Evolutionary conservation across 2,797 vertebrate genomes (phyloP), one percentile per base, ranked within the genome.

Genomic region (Phaenicophaeus curvirostris): DNA sequence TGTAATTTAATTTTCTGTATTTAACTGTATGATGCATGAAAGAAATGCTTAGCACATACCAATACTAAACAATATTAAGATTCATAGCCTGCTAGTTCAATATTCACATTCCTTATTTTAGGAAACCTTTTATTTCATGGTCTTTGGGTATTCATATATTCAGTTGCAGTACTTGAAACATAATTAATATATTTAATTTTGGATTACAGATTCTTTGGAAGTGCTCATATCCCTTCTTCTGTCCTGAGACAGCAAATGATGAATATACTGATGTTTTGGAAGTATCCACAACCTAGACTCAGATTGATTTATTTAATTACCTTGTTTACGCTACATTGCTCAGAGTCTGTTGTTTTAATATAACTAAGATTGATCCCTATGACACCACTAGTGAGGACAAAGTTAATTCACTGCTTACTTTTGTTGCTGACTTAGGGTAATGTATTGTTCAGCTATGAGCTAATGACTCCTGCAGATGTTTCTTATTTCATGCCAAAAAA

Each of bases 391-490:
- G 81, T 76, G 54, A 94, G 89, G 75, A 85, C 57, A 85, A 93
- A 96, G 54, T 63, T 72, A 71, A 95, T 75, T 76, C 84, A 88
- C 42, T 63, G 57, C 44, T 94, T 78, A 35, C 54, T 88, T 91
- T 83, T 42, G 84, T 62, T 94, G 76, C 66, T 91, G 63, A 59
- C 71, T 90, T 94, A 95, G 86, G 87, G 80, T 89, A 93, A 92
- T 73, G 37, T 37, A 62, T 51, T 81, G 81, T 78, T 95, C 77
- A 94, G 53, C 33, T 68, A 57, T 19, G 35, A 96, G 61, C 73
- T 96, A 94, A 95, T 96, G 90, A 96, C 68, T 96, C 42, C 69
- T 96, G 75, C 85, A 91, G 87, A 97, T 89, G 89, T 91, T 96
- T 95, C 93, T 94, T 95, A 93, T 93, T 89, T 86, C 73, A 58